These are phyloP conservation scores for Dufourea novaeangliae DNA, from an alignment of 1,140 invertebrate genomes.

Conservation along the genomic window DNA sequence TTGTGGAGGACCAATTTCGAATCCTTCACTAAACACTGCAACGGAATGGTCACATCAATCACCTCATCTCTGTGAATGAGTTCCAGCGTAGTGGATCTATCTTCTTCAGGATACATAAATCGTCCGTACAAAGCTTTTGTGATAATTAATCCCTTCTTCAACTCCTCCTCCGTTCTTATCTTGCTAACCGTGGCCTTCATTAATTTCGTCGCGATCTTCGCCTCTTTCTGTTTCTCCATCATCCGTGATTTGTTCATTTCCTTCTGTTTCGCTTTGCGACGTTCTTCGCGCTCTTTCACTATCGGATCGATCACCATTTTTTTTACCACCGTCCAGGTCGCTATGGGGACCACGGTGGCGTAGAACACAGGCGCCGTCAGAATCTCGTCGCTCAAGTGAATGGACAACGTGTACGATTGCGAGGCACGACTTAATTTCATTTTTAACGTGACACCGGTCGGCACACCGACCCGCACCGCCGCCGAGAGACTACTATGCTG, in stretches of 20 bases:
- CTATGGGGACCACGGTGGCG: slow-evolving; percentile 92
- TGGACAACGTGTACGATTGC: slow-evolving; percentile 94
- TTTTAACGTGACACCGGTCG: slow-evolving; percentile 93
- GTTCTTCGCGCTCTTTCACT: slow-evolving; percentile 87
- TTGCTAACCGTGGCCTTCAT: slow-evolving; percentile 93
- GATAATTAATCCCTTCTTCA: slow-evolving; percentile 92
- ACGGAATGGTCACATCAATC: slow-evolving; percentile 95
- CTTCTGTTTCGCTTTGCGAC: slow-evolving; percentile 88
- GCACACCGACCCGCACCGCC: slow-evolving; percentile 90
- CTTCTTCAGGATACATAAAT: slow-evolving; percentile 79
- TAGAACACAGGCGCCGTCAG: slow-evolving; percentile 95
- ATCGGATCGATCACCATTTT: slow-evolving; percentile 94
- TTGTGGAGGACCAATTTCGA: slow-evolving; percentile 93
- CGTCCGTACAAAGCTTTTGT: slow-evolving; percentile 92
- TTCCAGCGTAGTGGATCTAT: slow-evolving; percentile 65
- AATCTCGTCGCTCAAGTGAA: slow-evolving; percentile 95
- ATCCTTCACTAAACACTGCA: slow-evolving; percentile 97
- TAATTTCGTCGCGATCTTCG: slow-evolving; percentile 91
- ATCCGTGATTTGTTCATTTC: slow-evolving; percentile 89
- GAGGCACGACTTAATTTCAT: slow-evolving; percentile 92
- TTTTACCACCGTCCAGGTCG: slow-evolving; percentile 91
- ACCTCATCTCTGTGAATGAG: slow-evolving; percentile 83
- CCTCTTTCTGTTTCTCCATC: slow-evolving; percentile 90
- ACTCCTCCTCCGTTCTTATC: slow-evolving; percentile 89
- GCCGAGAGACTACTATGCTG: slow-evolving; percentile 94